phyloP scores from a whole-genome alignment of 2,113 vertebrate species.

The Laterallus jamaicensis region DNA sequence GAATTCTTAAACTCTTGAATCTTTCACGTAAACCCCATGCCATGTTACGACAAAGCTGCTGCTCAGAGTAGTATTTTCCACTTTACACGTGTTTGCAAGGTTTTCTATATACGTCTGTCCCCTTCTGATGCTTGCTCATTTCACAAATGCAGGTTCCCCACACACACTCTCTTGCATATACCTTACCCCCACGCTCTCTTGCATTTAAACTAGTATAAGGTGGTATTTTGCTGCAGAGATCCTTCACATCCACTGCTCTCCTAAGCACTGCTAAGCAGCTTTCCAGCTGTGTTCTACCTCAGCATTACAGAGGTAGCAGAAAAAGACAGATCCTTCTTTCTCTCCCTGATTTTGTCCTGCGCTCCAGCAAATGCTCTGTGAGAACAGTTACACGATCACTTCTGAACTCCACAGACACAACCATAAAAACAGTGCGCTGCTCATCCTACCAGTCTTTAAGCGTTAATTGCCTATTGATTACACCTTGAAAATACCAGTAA shows the following conservation, averaged over 20 bases:
- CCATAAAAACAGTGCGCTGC: not conserved
- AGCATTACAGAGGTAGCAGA: not conserved
- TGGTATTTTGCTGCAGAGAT: not conserved
- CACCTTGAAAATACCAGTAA: constrained; percentile 29
- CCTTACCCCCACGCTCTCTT: not conserved
- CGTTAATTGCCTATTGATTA: constrained; percentile 15
- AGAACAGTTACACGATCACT: not conserved
- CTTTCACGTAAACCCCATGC: not conserved
- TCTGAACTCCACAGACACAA: constrained; percentile 7
- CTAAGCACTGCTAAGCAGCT: not conserved
- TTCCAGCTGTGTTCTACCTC: not conserved
- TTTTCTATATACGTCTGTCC: not conserved
- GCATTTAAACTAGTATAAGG: not conserved
- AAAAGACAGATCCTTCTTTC: not conserved
- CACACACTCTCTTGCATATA: too few relatives aligned
- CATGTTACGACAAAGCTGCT: not conserved
- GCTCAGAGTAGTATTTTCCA: not conserved
- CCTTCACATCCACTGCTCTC: not conserved
- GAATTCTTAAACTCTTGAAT: not conserved
- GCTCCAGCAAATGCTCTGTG: not conserved
- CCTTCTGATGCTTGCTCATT: not conserved
- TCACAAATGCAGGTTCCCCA: not conserved
- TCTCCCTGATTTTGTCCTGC: not conserved
- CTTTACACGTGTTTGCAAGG: not conserved
- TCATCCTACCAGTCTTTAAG: not conserved